These are phyloP conservation scores for Steatocranus sp. DNA, from an alignment of 2,797 vertebrate genomes.

Conservation along the genomic window DNA sequence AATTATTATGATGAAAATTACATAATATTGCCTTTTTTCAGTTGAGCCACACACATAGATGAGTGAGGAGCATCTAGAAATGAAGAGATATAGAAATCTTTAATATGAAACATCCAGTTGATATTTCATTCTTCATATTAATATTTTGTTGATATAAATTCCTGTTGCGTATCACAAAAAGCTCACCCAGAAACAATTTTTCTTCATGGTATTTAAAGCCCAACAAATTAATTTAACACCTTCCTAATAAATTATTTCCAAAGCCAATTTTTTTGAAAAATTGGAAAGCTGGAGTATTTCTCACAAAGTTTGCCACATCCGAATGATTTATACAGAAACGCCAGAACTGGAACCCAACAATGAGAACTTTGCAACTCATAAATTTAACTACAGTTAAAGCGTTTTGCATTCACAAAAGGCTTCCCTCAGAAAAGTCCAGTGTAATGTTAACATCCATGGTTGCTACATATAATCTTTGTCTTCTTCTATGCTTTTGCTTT, in stretches of 20 bases:
- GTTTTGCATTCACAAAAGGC: fast-evolving
- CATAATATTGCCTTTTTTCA: not conserved
- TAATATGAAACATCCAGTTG: not conserved
- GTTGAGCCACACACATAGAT: not conserved
- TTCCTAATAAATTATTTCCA: not conserved
- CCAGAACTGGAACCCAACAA: not conserved
- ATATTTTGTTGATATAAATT: not conserved
- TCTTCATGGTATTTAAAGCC: not conserved
- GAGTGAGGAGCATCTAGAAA: not conserved
- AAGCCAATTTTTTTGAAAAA: no score
- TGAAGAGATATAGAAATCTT: not conserved
- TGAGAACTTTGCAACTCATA: not conserved
- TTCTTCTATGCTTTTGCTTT: not conserved
- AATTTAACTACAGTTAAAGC: not conserved
- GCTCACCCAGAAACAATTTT: fast-evolving
- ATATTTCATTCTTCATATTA: not conserved
- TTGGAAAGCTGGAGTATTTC: not conserved
- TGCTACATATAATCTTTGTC: not conserved
- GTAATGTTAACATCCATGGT: not conserved
- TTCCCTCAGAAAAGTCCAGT: not conserved
- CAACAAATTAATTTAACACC: not conserved
- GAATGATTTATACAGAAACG: not conserved
- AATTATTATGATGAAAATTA: not conserved
- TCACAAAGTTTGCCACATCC: not conserved
- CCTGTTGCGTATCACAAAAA: not conserved